Evolutionary conservation across 2,797 vertebrate species (phyloP).

Genomic region (Xenentodon cancila): DNA sequence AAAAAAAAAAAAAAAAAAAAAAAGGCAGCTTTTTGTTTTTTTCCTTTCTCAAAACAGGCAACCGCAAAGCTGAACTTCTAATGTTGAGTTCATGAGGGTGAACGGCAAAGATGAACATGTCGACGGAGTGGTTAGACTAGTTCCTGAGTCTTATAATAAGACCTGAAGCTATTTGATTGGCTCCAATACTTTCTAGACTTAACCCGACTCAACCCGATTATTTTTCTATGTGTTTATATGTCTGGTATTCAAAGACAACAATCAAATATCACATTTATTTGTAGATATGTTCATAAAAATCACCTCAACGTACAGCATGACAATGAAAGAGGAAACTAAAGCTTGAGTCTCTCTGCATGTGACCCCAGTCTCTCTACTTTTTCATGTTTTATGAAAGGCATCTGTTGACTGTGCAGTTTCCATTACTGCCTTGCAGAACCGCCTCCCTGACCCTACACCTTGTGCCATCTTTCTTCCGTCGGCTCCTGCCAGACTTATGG

Average conservation of each 20-base stretch:
- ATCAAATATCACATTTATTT: neutral
- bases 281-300: neutral
- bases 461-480: constrained; percentile 67
- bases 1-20: constrained; percentile 16
- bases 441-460: constrained; percentile 63
- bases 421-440: constrained; percentile 41
- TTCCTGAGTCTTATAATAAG: constrained; percentile 28
- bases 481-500: constrained; percentile 70
- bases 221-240: neutral
- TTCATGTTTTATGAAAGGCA: constrained; percentile 34
- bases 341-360: neutral
- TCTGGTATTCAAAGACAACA: neutral
- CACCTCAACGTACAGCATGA: neutral
- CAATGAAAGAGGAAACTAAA: neutral
- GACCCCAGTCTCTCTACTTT: constrained; percentile 3
- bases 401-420: constrained; percentile 57
- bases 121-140: constrained; percentile 32
- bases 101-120: constrained; percentile 38
- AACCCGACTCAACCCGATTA: constrained; percentile 1
- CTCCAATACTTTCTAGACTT: constrained; percentile 2
- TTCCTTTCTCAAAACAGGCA: constrained; percentile 28
- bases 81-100: neutral
- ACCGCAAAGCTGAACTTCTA: constrained; percentile 20
- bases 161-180: constrained; percentile 5
- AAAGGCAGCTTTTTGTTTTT: too few relatives aligned